These are phyloP conservation scores for Pithys albifrons DNA, from an alignment of 2,113 vertebrate species.

Conservation along the genomic window DNA sequence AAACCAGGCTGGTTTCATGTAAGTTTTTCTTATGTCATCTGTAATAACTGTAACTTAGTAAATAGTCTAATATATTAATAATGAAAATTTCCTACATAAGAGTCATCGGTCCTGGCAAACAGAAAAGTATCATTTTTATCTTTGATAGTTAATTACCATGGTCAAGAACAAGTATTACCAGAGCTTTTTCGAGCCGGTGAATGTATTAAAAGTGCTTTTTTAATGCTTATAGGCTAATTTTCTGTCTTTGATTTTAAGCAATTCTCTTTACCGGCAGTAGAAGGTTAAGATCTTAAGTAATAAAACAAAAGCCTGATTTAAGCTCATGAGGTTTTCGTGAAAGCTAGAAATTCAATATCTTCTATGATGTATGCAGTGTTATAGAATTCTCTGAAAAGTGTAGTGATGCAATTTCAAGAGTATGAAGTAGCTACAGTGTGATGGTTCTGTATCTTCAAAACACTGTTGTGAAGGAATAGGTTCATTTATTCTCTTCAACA, in stretches of 20 bases:
- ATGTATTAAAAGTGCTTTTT: neutral
- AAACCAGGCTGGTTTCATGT: neutral
- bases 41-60: neutral
- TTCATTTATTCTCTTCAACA: neutral
- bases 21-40: neutral
- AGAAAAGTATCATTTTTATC: neutral
- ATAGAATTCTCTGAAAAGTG: neutral
- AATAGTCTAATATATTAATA: neutral
- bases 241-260: neutral
- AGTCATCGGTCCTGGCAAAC: neutral
- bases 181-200: neutral
- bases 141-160: neutral
- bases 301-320: constrained; percentile 5
- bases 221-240: neutral
- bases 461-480: neutral
- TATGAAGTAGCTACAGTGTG: neutral
- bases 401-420: neutral
- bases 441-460: constrained; percentile 8
- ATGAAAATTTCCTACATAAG: neutral
- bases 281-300: neutral
- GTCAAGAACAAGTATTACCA: neutral
- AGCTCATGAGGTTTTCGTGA: constrained; percentile 28
- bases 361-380: constrained; percentile 16
- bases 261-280: neutral
- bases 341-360: constrained; percentile 52